phyloP scores from a whole-genome alignment of 2,888 invertebrate genomes.

The Nomada lathburiana region DNA sequence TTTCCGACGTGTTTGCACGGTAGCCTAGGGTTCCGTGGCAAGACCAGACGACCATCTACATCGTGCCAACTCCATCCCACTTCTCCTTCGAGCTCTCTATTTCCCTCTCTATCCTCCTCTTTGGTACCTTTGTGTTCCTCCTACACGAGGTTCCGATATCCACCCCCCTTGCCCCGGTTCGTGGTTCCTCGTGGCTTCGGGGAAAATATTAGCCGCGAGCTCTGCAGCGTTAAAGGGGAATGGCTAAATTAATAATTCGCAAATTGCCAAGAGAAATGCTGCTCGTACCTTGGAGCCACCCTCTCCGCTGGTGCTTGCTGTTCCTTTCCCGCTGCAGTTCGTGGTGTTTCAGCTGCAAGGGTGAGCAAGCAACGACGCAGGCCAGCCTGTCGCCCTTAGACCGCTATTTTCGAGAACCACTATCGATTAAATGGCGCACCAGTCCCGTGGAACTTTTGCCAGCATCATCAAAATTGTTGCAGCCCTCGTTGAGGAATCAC shows the following conservation, averaged over 20 bases:
- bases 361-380: slow-evolving; percentile 8
- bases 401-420: slow-evolving; percentile 33
- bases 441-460: slow-evolving; percentile 36
- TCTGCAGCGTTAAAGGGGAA: slow-evolving; percentile 67
- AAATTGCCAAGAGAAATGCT: slow-evolving; percentile 67
- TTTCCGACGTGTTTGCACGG: slow-evolving; percentile 65
- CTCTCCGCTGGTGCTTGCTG: background rate
- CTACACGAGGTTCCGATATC: slow-evolving; percentile 17
- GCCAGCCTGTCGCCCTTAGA: slow-evolving; percentile 27
- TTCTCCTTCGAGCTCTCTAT: slow-evolving; percentile 2
- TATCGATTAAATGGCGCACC: slow-evolving; percentile 57
- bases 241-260: slow-evolving; percentile 74
- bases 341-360: slow-evolving; percentile 22
- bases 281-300: slow-evolving; percentile 34
- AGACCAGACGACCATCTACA: slow-evolving; percentile 42
- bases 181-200: slow-evolving; percentile 31
- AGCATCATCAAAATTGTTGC: slow-evolving; percentile 16
- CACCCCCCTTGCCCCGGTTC: slow-evolving; percentile 1
- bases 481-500: background rate
- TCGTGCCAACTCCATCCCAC: slow-evolving; percentile 21
- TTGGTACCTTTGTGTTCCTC: slow-evolving; percentile 23
- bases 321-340: slow-evolving; percentile 44
- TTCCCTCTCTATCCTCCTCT: background rate
- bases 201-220: slow-evolving; percentile 70
- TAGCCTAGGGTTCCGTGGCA: slow-evolving; percentile 56